Base-by-base conservation (phyloP, 2,888 invertebrate species). In the Phaedon cochleariae region DNA sequence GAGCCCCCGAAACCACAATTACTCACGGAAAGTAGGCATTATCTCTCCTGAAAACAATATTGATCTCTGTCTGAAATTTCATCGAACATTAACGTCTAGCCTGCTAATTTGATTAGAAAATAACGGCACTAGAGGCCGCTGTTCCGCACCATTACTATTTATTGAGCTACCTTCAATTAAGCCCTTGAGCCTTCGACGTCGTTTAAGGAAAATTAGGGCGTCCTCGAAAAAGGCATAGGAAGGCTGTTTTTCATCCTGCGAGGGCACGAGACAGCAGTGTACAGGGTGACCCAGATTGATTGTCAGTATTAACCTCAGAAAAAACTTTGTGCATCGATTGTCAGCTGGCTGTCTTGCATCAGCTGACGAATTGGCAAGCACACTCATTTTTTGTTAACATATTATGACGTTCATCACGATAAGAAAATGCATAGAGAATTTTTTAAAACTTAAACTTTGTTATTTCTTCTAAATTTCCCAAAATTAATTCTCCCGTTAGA, bases 161-260 rank as follows among this genome's bases (percentile, higher is more conserved):
- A 79, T 77, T 72, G 76, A 72, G 69, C 75, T 76, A 76, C 74
- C 76, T 76, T 77, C 77, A 77, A 78, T 78, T 77, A 79, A 75
- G 75, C 74, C 72, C 72, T 73, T 73, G 76, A 77, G 76, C 74
- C 68, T 70, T 64, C 66, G 67, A 62, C 70, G 69, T 71, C 73
- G 69, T 67, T 64, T 59, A 68, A 67, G 67, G 73, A 74, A 74
- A 77, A 77, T 76, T 74, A 71, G 22, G 53, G 59, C 52, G 61
- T 71, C 71, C 71, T 64, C 63, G 57, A 67, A 59, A 60, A 70
- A 68, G 71, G 67, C 72, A n/a, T n/a, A n/a, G 72, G 65, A 72
- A 59, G 67, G 65, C 70, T 71, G 51, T 65, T 65, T 63, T 53
- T 37, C 53, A 49, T 67, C 65, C 65, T 65, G 60, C 52, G 62